These are phyloP conservation scores for Phoeniculus purpureus DNA, from an alignment of 2,797 vertebrate species.

Conservation along the genomic window DNA sequence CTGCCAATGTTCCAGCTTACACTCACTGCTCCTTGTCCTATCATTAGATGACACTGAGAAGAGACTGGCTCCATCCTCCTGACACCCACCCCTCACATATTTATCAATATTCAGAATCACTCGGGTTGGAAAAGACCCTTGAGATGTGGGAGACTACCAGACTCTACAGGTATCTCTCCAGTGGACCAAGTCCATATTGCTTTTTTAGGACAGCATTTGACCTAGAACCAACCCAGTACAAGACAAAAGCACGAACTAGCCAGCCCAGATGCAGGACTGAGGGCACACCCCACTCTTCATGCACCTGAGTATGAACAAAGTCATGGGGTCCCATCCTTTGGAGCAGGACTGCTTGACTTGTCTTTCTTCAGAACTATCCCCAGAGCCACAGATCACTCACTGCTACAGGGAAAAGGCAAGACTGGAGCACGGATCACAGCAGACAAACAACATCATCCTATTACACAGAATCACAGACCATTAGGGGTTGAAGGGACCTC, in stretches of 20 bases:
- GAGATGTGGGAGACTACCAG: neutral
- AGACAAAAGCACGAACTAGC: neutral
- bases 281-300: neutral
- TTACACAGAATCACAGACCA: no score
- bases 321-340: rapidly evolving
- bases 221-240: rapidly evolving
- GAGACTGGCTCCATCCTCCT: no score
- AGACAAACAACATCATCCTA: rapidly evolving
- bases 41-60: no score
- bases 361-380: neutral
- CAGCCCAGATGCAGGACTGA: rapidly evolving
- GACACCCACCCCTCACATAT: no score
- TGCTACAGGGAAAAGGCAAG: neutral
- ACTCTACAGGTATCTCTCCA: neutral
- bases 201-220: rapidly evolving
- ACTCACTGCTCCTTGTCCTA: no score
- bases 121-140: no score
- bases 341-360: neutral
- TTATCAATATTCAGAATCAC: no score
- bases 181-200: rapidly evolving
- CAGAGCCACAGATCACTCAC: rapidly evolving
- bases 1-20: no score
- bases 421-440: rapidly evolving
- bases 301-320: neutral
- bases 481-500: no score